phyloP scores from a whole-genome alignment of 2,113 vertebrate genomes.

The Phodopus roborovskii region DNA sequence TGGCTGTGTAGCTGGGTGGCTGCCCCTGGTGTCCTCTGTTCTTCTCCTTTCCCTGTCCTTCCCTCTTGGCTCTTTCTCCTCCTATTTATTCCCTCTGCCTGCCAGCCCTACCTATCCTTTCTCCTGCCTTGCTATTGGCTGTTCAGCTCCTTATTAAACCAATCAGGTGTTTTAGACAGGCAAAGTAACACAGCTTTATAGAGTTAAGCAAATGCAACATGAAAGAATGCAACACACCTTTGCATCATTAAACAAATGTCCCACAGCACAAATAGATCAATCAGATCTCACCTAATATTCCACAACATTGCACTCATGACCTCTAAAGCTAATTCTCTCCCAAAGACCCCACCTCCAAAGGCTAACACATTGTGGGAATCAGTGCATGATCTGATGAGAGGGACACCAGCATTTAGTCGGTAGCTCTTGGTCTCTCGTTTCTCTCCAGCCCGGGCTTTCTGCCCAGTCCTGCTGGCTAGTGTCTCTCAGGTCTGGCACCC shows the following conservation, averaged over 20 bases:
- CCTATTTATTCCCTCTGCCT: not conserved
- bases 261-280: not conserved
- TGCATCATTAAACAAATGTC: not conserved
- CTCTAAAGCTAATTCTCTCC: not conserved
- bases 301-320: accelerated
- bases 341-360: not conserved
- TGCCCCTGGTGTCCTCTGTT: not conserved
- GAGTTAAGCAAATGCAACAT: not conserved
- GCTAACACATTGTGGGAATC: not conserved
- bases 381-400: not conserved
- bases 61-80: not conserved
- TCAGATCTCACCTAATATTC: not conserved
- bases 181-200: not conserved
- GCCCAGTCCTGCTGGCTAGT: not conserved
- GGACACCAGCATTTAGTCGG: not conserved
- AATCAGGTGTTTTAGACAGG: not conserved
- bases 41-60: not conserved
- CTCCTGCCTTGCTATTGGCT: not conserved
- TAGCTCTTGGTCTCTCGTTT: not conserved
- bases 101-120: not conserved
- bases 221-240: not conserved
- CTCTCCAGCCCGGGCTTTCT: not conserved
- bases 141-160: not conserved
- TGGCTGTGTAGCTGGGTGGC: not conserved
- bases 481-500: not conserved